Percentiles rank a stretch among this genome's conserved stretches.
These are phyloP conservation scores for Micrastur ruficollis DNA, from an alignment of 2,797 vertebrate species.

Conservation along the genomic window DNA sequence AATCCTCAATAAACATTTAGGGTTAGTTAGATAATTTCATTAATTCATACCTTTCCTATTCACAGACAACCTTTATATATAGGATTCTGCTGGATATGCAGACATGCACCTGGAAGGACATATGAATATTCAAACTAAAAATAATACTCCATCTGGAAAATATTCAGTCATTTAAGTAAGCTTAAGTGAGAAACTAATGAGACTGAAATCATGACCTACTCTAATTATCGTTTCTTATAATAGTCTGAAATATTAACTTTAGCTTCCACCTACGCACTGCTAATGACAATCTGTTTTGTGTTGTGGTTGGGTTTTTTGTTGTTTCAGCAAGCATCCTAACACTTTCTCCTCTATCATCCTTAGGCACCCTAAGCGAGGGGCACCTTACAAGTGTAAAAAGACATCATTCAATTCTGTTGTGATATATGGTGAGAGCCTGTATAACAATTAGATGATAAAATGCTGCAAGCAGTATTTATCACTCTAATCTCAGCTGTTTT, in stretches of 20 bases:
- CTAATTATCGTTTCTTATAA: not conserved
- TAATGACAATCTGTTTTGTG: not conserved
- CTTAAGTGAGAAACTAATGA: constrained; percentile 4
- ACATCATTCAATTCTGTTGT: not conserved
- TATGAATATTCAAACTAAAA: not conserved
- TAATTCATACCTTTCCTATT: not conserved
- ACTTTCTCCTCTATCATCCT: not conserved
- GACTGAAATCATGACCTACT: not conserved
- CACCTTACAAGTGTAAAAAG: not conserved
- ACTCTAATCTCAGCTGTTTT: not conserved
- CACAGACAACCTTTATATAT: not conserved
- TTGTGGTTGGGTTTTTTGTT: not conserved
- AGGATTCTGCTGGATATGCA: not conserved
- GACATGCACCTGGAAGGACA: not conserved
- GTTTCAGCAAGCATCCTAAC: not conserved
- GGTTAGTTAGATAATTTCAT: not conserved
- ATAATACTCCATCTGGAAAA: not conserved
- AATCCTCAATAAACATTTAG: not conserved
- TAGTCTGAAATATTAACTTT: not conserved
- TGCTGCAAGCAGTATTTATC: not conserved
- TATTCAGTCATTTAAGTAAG: not conserved
- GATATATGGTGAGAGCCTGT: not conserved
- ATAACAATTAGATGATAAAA: not conserved
- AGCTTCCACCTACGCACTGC: not conserved
- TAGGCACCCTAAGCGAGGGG: fast-evolving